Conservation (phyloP, 2,113 vertebrate species). For the Rallus limicola region DNA sequence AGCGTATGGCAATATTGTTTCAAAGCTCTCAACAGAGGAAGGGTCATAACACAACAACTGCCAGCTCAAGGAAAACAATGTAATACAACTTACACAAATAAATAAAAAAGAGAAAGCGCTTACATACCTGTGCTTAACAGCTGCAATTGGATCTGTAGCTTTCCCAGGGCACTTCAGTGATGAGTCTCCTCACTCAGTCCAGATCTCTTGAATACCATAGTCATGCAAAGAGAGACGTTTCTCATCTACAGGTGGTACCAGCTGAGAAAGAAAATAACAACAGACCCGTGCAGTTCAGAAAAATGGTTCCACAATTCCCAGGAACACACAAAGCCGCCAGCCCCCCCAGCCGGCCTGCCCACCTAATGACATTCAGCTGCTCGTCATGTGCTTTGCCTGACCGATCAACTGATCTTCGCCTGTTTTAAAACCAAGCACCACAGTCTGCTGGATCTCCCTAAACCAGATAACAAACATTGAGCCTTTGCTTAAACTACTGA, state of each 20-base stretch:
- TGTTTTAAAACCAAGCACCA: neutral
- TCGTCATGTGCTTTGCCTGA: conserved; percentile 79
- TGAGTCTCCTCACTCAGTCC: neutral
- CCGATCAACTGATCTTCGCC: conserved; percentile 77
- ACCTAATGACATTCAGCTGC: conserved; percentile 86
- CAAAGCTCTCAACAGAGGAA: neutral
- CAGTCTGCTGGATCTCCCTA: neutral
- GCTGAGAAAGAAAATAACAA: neutral
- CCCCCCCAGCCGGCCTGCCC: conserved; percentile 47
- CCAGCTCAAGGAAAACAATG: neutral
- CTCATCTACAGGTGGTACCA: conserved; percentile 10
- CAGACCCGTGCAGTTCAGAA: neutral
- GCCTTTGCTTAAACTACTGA: neutral
- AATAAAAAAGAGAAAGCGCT: neutral
- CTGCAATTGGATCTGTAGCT: neutral
- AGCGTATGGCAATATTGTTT: neutral
- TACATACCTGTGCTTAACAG: conserved; percentile 26
- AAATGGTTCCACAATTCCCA: neutral
- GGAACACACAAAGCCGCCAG: neutral
- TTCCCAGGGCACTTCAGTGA: neutral
- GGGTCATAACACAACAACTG: neutral
- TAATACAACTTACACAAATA: neutral
- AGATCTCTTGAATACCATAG: conserved; percentile 35
- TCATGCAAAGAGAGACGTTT: conserved; percentile 25
- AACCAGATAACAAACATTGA: neutral